Evolutionary conservation across 2,888 invertebrate genomes (phyloP).

Genomic region (Acanthosoma haemorrhoidale): DNA sequence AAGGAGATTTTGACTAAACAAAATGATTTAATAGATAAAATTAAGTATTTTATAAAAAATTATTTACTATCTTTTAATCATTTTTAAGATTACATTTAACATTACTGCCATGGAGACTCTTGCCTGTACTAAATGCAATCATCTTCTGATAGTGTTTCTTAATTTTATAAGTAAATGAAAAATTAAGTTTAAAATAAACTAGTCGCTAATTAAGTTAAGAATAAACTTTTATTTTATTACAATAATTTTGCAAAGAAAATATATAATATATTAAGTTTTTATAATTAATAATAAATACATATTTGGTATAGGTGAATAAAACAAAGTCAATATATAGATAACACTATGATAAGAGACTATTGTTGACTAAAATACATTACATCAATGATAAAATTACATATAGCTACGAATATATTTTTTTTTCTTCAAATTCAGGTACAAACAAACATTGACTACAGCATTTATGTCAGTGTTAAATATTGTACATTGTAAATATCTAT

Average conservation of each 20-base stretch:
- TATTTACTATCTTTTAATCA: too few species aligned
- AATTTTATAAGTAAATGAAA: too few species aligned
- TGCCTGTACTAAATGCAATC: too few species aligned
- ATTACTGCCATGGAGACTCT: too few species aligned
- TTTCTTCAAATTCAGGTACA: conserved; percentile 19
- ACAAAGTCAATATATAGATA: background rate
- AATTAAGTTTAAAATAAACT: background rate
- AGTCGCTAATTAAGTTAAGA: too few species aligned
- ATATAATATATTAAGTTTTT: background rate
- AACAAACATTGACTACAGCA: background rate
- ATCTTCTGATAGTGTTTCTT: too few species aligned
- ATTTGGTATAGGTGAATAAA: conserved; percentile 12
- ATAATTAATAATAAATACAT: conserved; percentile 2
- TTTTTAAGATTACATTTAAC: too few species aligned
- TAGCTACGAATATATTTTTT: background rate
- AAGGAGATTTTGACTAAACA: too few species aligned
- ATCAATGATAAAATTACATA: background rate
- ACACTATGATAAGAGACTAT: background rate
- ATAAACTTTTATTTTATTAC: background rate
- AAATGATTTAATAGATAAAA: too few species aligned
- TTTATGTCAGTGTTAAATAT: background rate
- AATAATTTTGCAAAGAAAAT: background rate
- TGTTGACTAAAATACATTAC: conserved; percentile 1
- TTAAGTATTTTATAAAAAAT: too few species aligned
- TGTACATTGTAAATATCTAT: conserved; percentile 5